These are phyloP conservation scores for Drosophila triauraria DNA, from an alignment of 1,140 invertebrate genomes.

Conservation along the genomic window DNA sequence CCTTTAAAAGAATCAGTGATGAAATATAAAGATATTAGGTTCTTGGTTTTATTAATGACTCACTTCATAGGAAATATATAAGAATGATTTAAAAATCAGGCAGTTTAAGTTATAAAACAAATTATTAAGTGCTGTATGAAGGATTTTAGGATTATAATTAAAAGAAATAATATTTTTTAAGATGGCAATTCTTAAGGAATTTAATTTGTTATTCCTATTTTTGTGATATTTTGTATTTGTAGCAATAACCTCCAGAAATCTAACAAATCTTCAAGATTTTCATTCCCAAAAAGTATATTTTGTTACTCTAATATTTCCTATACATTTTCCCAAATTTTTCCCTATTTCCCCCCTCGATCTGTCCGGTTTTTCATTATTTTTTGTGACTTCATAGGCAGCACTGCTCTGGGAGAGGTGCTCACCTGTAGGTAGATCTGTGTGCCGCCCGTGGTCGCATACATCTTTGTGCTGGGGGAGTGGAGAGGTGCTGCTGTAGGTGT, in stretches of 20 bases:
- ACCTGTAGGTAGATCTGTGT: slow-evolving; percentile 85
- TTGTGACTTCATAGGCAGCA: background rate
- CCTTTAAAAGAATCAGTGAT: too few relatives aligned
- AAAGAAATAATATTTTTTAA: too few relatives aligned
- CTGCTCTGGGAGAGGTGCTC: slow-evolving; percentile 43
- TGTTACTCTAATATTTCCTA: too few relatives aligned
- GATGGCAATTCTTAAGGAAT: accelerated
- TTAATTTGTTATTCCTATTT: too few relatives aligned
- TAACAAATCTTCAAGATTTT: too few relatives aligned
- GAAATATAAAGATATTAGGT: too few relatives aligned
- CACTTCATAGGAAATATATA: background rate
- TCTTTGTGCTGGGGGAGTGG: slow-evolving; percentile 65
- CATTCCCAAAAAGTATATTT: too few relatives aligned
- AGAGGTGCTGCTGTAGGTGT: slow-evolving; percentile 25
- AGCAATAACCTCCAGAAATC: background rate
- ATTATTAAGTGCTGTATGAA: background rate
- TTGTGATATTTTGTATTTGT: too few relatives aligned
- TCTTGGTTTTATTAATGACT: background rate
- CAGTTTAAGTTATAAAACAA: background rate
- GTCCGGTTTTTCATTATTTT: background rate
- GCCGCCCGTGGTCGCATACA: slow-evolving; percentile 84
- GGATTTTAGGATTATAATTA: too few relatives aligned
- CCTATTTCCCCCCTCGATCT: background rate
- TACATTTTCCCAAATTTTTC: background rate
- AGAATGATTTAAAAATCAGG: background rate